These are phyloP conservation scores for Asbolus verrucosus DNA, from an alignment of 1,140 invertebrate genomes.

Conservation along the genomic window DNA sequence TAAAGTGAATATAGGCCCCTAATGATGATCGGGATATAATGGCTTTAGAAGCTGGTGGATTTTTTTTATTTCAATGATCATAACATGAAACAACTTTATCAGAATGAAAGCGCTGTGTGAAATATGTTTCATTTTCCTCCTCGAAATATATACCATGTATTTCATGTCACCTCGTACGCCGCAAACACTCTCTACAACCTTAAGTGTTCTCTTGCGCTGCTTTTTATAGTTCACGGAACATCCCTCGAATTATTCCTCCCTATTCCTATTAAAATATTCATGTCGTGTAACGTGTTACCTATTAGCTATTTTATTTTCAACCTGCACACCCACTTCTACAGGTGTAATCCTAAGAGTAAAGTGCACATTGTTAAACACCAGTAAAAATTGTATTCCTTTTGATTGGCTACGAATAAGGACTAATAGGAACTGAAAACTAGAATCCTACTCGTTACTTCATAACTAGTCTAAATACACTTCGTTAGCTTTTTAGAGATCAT, in stretches of 20 bases:
- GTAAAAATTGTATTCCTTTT: no score
- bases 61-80: conserved; percentile 37
- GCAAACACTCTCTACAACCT: conserved; percentile 41
- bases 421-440: no score
- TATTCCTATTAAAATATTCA: conserved; percentile 45
- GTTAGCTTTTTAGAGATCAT: no score
- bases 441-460: no score
- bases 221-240: conserved; percentile 35
- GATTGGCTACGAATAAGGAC: no score
- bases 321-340: no score
- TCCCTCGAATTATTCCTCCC: conserved; percentile 41
- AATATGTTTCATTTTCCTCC: conserved; percentile 45
- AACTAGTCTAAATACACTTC: no score
- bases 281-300: conserved; percentile 28
- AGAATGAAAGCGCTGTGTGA: conserved; percentile 33
- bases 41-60: conserved; percentile 9
- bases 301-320: conserved; percentile 42
- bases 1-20: conserved; percentile 11
- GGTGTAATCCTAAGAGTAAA: no score
- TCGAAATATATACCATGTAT: conserved; percentile 42
- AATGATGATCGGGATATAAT: conserved; percentile 35
- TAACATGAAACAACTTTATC: conserved; percentile 34
- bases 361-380: no score
- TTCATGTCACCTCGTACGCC: conserved; percentile 41
- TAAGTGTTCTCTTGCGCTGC: conserved; percentile 44